Conservation (phyloP, 2,888 invertebrate species). For the Synergus gifuensis region DNA sequence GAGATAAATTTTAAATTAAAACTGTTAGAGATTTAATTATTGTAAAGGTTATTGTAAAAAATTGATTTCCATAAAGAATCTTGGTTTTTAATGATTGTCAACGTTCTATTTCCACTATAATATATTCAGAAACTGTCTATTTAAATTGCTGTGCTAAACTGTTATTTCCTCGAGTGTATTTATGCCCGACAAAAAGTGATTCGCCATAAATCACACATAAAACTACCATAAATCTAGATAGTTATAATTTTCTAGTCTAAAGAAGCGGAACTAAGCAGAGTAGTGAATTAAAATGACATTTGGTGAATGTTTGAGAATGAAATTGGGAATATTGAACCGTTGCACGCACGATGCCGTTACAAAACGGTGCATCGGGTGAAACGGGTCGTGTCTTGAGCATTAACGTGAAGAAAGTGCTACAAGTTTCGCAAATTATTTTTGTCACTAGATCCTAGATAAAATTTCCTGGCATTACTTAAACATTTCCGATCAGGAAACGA, state of each 20-base stretch:
- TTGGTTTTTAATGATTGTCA: not conserved
- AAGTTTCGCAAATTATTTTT: slow-evolving; percentile 20
- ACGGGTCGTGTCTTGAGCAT: slow-evolving; percentile 10
- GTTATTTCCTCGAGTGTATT: not conserved
- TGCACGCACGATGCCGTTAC: slow-evolving; percentile 64
- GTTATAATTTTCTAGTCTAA: slow-evolving; percentile 36
- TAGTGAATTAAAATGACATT: slow-evolving; percentile 27
- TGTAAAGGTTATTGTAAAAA: not conserved
- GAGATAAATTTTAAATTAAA: no score
- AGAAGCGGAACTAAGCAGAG: slow-evolving; percentile 19
- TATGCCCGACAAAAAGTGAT: slow-evolving; percentile 7
- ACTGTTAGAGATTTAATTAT: no score
- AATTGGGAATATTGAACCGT: slow-evolving; percentile 40
- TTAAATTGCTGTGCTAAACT: not conserved
- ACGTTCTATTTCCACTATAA: not conserved
- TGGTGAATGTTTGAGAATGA: slow-evolving; percentile 23
- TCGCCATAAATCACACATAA: not conserved
- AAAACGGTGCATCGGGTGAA: slow-evolving; percentile 63
- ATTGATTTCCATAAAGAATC: not conserved
- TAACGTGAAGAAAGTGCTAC: slow-evolving; percentile 32
- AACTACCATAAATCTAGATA: not conserved
- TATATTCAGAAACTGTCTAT: slow-evolving; percentile 2
- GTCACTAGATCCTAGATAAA: not conserved
- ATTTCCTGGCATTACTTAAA: not conserved
- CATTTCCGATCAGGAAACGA: not conserved